phyloP scores from a whole-genome alignment of 1,140 invertebrate genomes.

The Sinonovacula constricta region DNA sequence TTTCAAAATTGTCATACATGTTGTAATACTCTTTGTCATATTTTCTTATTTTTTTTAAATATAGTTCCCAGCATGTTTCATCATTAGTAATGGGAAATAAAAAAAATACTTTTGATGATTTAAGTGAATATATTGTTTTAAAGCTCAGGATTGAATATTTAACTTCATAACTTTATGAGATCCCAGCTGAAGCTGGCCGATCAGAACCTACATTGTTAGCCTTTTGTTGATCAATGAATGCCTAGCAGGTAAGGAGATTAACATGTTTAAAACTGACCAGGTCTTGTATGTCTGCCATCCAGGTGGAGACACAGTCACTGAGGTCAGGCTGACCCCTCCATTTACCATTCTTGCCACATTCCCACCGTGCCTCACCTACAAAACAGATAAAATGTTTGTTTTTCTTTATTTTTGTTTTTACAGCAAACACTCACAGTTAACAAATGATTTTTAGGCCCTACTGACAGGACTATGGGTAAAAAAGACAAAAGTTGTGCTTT shows the following conservation, averaged over 20 bases:
- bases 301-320: slow-evolving; percentile 93
- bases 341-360: slow-evolving; percentile 73
- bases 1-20: no score
- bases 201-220: no score
- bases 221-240: no score
- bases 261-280: slow-evolving; percentile 21
- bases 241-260: no score
- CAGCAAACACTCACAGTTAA: not conserved
- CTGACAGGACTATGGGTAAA: not conserved
- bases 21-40: no score
- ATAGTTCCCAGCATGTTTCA: not conserved
- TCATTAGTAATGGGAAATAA: not conserved
- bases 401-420: not conserved
- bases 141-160: no score
- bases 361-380: slow-evolving; percentile 72
- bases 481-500: no score
- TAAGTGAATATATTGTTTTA: not conserved
- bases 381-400: not conserved
- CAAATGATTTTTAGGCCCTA: not conserved
- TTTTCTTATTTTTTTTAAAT: no score
- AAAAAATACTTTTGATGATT: not conserved
- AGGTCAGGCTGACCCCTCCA: slow-evolving; percentile 91
- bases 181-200: no score
- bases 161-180: no score
- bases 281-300: slow-evolving; percentile 81